phyloP scores from a whole-genome alignment of 2,113 vertebrate species.

The Melanotaenia duboulayi region DNA sequence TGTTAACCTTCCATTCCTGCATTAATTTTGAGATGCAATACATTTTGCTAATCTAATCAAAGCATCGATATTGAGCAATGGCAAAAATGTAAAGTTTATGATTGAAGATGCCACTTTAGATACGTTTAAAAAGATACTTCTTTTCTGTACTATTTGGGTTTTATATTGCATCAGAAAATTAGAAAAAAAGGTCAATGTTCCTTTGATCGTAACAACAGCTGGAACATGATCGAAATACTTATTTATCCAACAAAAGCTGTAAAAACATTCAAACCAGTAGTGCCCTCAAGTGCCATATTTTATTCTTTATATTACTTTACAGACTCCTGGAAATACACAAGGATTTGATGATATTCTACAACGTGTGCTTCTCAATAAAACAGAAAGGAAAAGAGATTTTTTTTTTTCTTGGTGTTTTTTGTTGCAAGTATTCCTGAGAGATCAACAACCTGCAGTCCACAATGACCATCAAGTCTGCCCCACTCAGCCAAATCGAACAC shows the following conservation, averaged over 20 bases:
- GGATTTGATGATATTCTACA: no score
- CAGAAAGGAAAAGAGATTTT: background rate
- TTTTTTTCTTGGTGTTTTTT: no score
- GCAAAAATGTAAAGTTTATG: conserved; percentile 19
- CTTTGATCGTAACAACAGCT: background rate
- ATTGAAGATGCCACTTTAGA: conserved; percentile 50
- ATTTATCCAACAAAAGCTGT: background rate
- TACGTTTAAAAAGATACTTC: conserved; percentile 2
- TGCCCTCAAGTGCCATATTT: no score
- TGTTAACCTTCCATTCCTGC: conserved; percentile 27
- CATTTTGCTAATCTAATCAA: conserved; percentile 56
- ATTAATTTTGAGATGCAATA: conserved; percentile 46
- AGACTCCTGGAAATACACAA: no score
- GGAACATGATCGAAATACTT: no score
- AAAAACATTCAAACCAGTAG: background rate
- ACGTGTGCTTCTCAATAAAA: background rate
- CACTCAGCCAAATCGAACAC: background rate
- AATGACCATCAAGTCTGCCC: background rate
- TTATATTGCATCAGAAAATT: conserved; percentile 3
- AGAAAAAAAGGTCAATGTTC: background rate
- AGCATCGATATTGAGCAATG: conserved; percentile 27
- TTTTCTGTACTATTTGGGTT: no score
- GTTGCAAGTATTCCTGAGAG: no score
- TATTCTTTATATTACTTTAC: no score
- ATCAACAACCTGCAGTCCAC: background rate